Conservation (phyloP, 1,140 invertebrate species). For the Leptinotarsa lineolata region DNA sequence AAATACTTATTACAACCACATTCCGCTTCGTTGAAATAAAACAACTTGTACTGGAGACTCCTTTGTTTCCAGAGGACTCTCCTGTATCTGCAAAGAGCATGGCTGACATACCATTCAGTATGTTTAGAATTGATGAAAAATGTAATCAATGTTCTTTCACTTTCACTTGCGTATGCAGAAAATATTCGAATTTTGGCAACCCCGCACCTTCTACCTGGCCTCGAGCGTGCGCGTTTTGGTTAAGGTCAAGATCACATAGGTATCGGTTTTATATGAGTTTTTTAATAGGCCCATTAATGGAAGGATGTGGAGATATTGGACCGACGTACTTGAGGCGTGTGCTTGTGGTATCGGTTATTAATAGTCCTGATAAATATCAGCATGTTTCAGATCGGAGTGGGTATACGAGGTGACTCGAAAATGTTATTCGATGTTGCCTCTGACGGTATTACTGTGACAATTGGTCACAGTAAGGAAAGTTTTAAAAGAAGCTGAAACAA, state of each 20-base stretch:
- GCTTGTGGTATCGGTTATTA: conserved; percentile 3
- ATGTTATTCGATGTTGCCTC: neutral
- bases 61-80: too few species aligned
- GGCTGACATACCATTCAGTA: too few species aligned
- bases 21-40: too few species aligned
- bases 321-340: neutral
- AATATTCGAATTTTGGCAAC: neutral
- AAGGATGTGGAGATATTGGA: neutral
- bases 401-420: neutral
- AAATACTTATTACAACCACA: too few species aligned
- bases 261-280: conserved; percentile 2
- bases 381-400: neutral
- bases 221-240: neutral
- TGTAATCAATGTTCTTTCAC: too few species aligned
- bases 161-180: too few species aligned
- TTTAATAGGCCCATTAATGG: conserved; percentile 2
- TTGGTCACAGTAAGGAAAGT: too few species aligned
- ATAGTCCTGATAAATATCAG: neutral
- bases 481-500: too few species aligned
- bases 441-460: too few species aligned
- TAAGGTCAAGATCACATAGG: neutral
- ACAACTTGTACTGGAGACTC: too few species aligned
- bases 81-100: too few species aligned
- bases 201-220: neutral
- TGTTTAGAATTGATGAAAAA: too few species aligned